These are phyloP conservation scores for Brachyalestes nurse DNA, from an alignment of 2,797 vertebrate species.

Conservation along the genomic window DNA sequence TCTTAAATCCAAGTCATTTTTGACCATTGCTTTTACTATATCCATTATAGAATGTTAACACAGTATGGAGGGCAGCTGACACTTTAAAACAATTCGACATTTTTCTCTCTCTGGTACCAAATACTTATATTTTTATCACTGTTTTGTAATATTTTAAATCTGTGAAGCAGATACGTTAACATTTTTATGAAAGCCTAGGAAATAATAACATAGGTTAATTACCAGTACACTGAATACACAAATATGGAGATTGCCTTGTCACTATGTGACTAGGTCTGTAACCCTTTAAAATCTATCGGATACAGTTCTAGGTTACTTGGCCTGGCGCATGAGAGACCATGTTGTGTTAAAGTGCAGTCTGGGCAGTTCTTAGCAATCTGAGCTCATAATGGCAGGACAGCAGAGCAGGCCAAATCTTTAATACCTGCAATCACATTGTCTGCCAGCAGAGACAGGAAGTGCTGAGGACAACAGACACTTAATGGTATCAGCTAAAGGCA, in stretches of 20 bases:
- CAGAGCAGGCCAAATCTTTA: slow-evolving; percentile 28
- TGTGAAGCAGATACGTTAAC: neutral
- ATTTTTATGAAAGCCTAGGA: neutral
- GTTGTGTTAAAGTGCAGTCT: slow-evolving; percentile 34
- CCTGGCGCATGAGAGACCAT: slow-evolving; percentile 28
- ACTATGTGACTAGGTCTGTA: slow-evolving; percentile 19
- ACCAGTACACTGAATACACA: neutral
- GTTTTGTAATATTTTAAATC: no score
- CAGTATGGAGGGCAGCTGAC: no score
- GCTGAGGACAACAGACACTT: slow-evolving; percentile 17
- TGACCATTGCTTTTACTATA: no score
- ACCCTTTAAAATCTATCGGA: slow-evolving; percentile 29
- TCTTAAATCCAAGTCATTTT: no score
- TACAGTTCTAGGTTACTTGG: slow-evolving; percentile 18
- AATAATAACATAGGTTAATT: neutral
- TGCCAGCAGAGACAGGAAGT: slow-evolving; percentile 29
- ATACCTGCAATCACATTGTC: slow-evolving; percentile 19
- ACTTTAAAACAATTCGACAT: no score
- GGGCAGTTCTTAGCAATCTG: slow-evolving; percentile 36
- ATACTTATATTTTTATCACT: no score
- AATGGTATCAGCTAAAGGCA: slow-evolving; percentile 25
- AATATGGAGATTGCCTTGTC: slow-evolving; percentile 1
- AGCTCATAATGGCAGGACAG: slow-evolving; percentile 37
- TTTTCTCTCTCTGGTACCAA: no score
- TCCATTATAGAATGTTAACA: no score